A percentile compares a stretch with the other conserved stretches of the same genome.
These are phyloP conservation scores for Sebastes ruberrimus DNA, from an alignment of 2,797 vertebrate genomes.

Conservation along the genomic window DNA sequence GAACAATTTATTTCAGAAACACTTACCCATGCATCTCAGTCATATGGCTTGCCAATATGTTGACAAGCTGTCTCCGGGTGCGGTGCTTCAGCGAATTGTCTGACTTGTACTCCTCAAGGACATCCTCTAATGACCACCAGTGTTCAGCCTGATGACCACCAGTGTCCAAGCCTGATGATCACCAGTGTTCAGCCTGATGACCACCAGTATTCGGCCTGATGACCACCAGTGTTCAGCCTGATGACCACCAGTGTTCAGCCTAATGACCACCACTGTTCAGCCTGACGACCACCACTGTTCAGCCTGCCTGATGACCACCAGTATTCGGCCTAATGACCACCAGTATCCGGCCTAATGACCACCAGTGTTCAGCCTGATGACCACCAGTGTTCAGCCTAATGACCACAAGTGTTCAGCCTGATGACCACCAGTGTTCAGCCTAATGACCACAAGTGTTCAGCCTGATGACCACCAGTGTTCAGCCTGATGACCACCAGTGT, in stretches of 20 bases:
- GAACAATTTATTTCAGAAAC: neutral
- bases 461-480: too few relatives aligned
- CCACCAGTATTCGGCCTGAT: neutral
- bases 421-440: too few relatives aligned
- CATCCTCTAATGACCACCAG: neutral
- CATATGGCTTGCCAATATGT: slow-evolving; percentile 15
- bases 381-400: neutral
- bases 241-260: too few relatives aligned
- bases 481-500: too few relatives aligned
- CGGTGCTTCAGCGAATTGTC: slow-evolving; percentile 4
- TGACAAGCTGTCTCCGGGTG: slow-evolving; percentile 16
- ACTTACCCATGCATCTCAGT: slow-evolving; percentile 24
- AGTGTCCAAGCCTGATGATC: neutral
- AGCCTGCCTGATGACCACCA: neutral
- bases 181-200: too few relatives aligned
- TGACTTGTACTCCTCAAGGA: neutral
- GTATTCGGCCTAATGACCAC: neutral
- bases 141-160: neutral
- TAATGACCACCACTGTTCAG: too few relatives aligned
- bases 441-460: neutral
- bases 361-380: too few relatives aligned
- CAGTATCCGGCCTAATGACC: neutral
- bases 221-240: too few relatives aligned
- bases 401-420: neutral
- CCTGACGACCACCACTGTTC: neutral